phyloP scores from a whole-genome alignment of 2,888 invertebrate genomes.

The Ennomos fuscantarius region DNA sequence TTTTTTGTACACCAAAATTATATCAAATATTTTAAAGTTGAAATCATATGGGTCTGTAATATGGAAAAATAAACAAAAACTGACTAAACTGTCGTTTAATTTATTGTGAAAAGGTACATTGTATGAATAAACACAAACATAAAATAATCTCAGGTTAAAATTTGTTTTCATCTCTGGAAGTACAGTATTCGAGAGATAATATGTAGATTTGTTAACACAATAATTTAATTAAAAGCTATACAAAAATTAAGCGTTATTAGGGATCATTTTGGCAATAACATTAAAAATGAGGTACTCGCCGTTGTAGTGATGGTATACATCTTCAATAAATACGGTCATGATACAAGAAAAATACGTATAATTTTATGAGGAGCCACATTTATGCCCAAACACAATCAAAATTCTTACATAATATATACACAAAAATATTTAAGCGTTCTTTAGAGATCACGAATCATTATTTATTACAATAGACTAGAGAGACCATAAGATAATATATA shows the following conservation, averaged over 20 bases:
- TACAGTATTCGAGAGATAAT: constrained; percentile 12
- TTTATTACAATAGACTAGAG: constrained; percentile 6
- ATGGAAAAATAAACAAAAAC: constrained; percentile 76
- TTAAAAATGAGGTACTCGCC: not conserved
- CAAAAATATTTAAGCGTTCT: not conserved
- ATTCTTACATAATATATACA: not conserved
- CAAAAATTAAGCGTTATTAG: constrained; percentile 17
- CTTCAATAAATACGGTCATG: no score
- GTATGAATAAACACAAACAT: constrained; percentile 14
- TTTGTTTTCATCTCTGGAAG: constrained; percentile 21
- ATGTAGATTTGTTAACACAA: not conserved
- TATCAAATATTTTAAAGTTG: constrained; percentile 69
- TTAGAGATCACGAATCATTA: constrained; percentile 5
- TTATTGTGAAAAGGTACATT: constrained; percentile 25
- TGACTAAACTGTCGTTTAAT: constrained; percentile 60
- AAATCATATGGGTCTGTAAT: constrained; percentile 79
- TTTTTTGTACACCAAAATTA: constrained; percentile 60
- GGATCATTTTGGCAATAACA: constrained; percentile 3
- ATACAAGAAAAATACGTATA: no score
- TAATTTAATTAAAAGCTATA: constrained; percentile 9
- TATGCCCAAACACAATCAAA: no score
- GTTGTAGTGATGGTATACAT: no score
- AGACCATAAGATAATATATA: not conserved
- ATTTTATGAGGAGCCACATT: no score
- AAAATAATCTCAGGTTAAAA: constrained; percentile 25